A percentile compares a stretch with the other conserved stretches of the same genome.
Conservation (phyloP, 2,888 invertebrate species). For the Phragmatobia fuliginosa region DNA sequence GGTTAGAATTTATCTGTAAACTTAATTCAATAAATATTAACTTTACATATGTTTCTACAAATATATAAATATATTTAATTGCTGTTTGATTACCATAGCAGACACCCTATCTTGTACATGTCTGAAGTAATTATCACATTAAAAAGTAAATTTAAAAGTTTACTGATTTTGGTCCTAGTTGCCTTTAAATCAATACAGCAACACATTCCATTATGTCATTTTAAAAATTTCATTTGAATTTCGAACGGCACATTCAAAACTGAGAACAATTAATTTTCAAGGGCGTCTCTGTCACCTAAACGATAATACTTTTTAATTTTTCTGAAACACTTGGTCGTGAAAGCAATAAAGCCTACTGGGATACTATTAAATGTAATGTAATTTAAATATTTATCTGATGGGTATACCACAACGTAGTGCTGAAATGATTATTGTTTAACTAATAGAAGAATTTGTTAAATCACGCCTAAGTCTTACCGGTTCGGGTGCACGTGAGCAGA, state of each 20-base stretch:
- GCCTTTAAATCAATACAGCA: not conserved
- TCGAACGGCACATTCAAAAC: conserved; percentile 23
- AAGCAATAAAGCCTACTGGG: conserved; percentile 22
- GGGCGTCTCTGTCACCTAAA: conserved; percentile 24
- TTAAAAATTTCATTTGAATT: conserved; percentile 22
- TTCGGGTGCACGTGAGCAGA: conserved; percentile 72
- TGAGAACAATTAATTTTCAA: conserved; percentile 35
- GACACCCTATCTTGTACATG: no score
- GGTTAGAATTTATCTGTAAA: no score
- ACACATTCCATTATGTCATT: not conserved
- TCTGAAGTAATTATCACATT: no score
- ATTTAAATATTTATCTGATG: conserved; percentile 56
- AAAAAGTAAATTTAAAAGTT: not conserved
- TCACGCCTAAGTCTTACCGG: conserved; percentile 80
- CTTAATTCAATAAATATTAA: no score
- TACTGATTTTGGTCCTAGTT: not conserved
- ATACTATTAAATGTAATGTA: conserved; percentile 29
- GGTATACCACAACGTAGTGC: conserved; percentile 58
- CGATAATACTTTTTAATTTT: conserved; percentile 25
- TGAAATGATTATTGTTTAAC: conserved; percentile 72
- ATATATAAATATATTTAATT: no score
- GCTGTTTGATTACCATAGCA: no score
- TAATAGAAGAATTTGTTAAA: conserved; percentile 76
- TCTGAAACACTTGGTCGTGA: conserved; percentile 21
- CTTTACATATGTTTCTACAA: no score